phyloP scores from a whole-genome alignment of 1,140 invertebrate species.

The Plutomurus gul region DNA sequence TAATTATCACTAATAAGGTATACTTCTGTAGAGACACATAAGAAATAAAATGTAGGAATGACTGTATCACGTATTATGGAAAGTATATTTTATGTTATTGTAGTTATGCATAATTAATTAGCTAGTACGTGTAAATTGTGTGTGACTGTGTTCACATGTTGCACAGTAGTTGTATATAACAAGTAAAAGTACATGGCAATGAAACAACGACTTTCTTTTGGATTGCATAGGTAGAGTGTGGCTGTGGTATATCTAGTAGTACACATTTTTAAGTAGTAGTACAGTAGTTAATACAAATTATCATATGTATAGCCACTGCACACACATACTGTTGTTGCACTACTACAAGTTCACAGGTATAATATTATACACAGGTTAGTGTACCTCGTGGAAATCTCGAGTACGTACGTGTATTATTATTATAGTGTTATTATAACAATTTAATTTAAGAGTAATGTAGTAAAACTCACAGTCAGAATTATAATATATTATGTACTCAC shows the following conservation, averaged over 20 bases:
- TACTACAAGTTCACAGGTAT: too few relatives aligned
- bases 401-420: not conserved
- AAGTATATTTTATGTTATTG: not conserved
- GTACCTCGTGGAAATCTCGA: too few relatives aligned
- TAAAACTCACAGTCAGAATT: slow-evolving; percentile 25
- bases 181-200: not conserved
- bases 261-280: too few relatives aligned
- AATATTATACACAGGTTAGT: too few relatives aligned
- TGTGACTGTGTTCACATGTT: not conserved
- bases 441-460: slow-evolving; percentile 8
- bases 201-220: not conserved
- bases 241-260: too few relatives aligned
- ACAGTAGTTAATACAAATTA: not conserved
- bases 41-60: not conserved
- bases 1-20: too few relatives aligned
- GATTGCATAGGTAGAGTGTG: not conserved
- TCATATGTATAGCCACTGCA: not conserved
- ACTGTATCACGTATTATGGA: not conserved
- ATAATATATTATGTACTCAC: too few relatives aligned
- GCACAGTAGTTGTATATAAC: not conserved
- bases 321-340: not conserved
- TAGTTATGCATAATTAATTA: not conserved
- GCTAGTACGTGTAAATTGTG: not conserved
- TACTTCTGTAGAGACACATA: too few relatives aligned
- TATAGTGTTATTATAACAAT: not conserved